Base-by-base conservation (phyloP, 2,113 vertebrate species). In the Alectura lathami region DNA sequence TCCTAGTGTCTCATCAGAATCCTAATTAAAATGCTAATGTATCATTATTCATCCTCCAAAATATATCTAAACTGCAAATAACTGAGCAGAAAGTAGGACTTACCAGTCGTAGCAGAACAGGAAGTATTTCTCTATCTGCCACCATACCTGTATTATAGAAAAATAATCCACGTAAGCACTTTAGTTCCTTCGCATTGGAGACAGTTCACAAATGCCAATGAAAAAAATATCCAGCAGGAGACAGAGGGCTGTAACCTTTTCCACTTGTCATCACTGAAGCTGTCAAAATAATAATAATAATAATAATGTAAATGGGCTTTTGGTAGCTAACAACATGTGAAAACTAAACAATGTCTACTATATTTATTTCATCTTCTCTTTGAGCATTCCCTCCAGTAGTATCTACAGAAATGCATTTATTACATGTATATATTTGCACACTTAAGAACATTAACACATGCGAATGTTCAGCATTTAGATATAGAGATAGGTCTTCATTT, bases 211-310 rank as follows among this genome's bases (percentile, higher is more conserved):
- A 45, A 77, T 18, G 54, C 42, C 81, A 75, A 27, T 24, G 47
- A 94, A 70, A 18, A 83, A 74, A 80, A 80, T 63, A 70, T 34
- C 69, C 81, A 92, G 86, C 64, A 89, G 84, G 91, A 92, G 69
- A 73, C 69, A 92, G 69, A 93, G 57, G 22, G 54, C 36, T 70
- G 32, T 59, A 91, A 84, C 47, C 47, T 51, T 86, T 77, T 59
- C 34, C 29, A 22, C 22, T 32, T 57, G 30, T 64, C 64, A 78
- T 59, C 54, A 50, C 24, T 50, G 29, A 81, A 75, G 86, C 24
- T 23, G 8, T 40, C 53, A 10, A 7, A 51, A 62, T 50, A 76
- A 78, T 11, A 54, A 27, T 6, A 27, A 26, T 8, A 27, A 22
- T 15, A 43, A 45, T 3, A 62, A 82, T 22, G 54, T 77, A 75